Evolutionary conservation across 1,140 invertebrate genomes (phyloP).

Genomic region (Drosophila nigromelanica): DNA sequence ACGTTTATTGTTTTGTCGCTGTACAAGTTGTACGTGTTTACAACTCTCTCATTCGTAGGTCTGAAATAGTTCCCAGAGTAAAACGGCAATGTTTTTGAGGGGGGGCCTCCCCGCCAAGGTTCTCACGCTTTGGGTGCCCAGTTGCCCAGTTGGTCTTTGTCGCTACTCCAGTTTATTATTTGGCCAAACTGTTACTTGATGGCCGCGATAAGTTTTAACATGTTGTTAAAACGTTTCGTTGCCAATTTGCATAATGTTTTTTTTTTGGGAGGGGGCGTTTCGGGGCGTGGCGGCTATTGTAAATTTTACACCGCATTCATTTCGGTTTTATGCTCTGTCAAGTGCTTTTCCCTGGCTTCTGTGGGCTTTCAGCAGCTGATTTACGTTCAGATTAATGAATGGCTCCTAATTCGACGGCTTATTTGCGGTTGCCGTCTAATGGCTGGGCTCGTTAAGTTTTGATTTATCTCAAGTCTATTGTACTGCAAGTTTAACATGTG

Average conservation of each 20-base stretch:
- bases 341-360: slow-evolving; percentile 31
- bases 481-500: neutral
- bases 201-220: slow-evolving; percentile 61
- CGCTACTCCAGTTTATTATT: slow-evolving; percentile 67
- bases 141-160: slow-evolving; percentile 4
- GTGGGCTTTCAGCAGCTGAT: slow-evolving; percentile 1
- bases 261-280: neutral
- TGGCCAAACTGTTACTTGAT: slow-evolving; percentile 63
- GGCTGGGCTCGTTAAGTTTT: slow-evolving; percentile 8
- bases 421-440: slow-evolving; percentile 1
- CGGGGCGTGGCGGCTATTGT: neutral
- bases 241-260: slow-evolving; percentile 71
- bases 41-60: neutral
- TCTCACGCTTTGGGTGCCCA: slow-evolving; percentile 46
- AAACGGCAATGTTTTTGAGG: slow-evolving; percentile 10
- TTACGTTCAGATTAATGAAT: slow-evolving; percentile 11
- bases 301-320: slow-evolving; percentile 44
- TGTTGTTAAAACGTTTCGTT: slow-evolving; percentile 61
- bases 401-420: neutral
- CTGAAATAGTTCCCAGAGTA: slow-evolving; percentile 15
- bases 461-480: slow-evolving; percentile 7
- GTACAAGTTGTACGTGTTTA: slow-evolving; percentile 2
- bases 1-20: slow-evolving; percentile 28
- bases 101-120: slow-evolving; percentile 4
- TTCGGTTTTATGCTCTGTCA: slow-evolving; percentile 36